These are phyloP conservation scores for Cheilosia soror DNA, from an alignment of 2,888 invertebrate species.

Conservation along the genomic window DNA sequence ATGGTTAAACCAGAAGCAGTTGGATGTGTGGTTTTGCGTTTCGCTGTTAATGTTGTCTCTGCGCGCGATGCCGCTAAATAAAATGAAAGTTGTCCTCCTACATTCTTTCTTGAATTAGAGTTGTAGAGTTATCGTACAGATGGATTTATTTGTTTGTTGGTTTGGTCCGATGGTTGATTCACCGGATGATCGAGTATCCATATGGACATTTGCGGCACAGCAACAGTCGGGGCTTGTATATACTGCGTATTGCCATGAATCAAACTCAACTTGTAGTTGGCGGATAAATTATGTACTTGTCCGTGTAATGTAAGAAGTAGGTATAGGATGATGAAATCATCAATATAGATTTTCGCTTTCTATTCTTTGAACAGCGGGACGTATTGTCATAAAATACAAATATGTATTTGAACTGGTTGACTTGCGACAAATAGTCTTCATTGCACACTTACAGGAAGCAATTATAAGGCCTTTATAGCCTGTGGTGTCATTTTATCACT, in stretches of 20 bases:
- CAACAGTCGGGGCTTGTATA: constrained; percentile 6
- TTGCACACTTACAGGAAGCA: too few relatives aligned
- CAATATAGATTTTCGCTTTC: too few relatives aligned
- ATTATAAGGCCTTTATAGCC: too few relatives aligned
- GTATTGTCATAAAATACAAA: too few relatives aligned
- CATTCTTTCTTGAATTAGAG: constrained; percentile 78
- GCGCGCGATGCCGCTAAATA: constrained; percentile 77
- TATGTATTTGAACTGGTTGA: too few relatives aligned
- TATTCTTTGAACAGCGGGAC: too few relatives aligned
- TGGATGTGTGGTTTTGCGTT: constrained; percentile 28
- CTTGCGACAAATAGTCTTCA: too few relatives aligned
- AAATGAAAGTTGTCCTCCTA: constrained; percentile 83
- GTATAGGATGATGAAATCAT: too few relatives aligned
- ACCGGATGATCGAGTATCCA: constrained; percentile 56
- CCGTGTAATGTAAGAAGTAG: not conserved
- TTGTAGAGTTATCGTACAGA: constrained; percentile 67
- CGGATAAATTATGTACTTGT: not conserved
- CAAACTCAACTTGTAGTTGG: constrained; percentile 36
- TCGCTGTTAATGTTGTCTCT: constrained; percentile 21
- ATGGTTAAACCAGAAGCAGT: constrained; percentile 33
- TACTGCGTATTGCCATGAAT: constrained; percentile 30
- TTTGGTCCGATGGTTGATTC: constrained; percentile 41
- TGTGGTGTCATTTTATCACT: too few relatives aligned
- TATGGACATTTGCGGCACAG: constrained; percentile 55
- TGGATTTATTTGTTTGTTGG: constrained; percentile 66